Evolutionary conservation across 2,113 vertebrate species (phyloP), one percentile per base, ranked within the genome.

Genomic region (Aphelocoma coerulescens): DNA sequence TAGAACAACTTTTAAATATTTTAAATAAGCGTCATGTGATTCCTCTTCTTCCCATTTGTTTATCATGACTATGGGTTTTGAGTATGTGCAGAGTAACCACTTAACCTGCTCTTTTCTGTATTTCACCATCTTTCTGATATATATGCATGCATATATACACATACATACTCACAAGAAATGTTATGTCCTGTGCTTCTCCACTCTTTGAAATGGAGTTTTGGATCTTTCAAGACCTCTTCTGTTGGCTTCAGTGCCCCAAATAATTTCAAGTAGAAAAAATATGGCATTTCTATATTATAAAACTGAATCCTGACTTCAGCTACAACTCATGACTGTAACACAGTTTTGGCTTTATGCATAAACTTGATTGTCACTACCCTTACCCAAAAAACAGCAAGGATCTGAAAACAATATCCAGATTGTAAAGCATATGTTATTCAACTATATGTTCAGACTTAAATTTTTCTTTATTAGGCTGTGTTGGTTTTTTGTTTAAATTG

Each of bases 91-190:
- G 19, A 35, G 23, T 52, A 84, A 81, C 9, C 13, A 11, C 4
- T 43, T 62, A 23, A 62, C 27, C 20, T 69, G 27, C 30, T 55
- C 13, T 48, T 83, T 58, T 65, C 17, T 46, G 7, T 59, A 32
- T 83, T 61, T 58, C 32, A 35, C 6, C 19, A 9, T 51, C 13
- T 54, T 82, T 92, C 55, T 54, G 16, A 16, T 41, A 52, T 41
- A 52, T 7, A 46, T 21, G 22, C 10, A 49, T 0, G 0, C 10
- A 37, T 4, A 24, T 1, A 30, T 23, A 16, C 5, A 33, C 7
- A 18, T 1, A 39, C 24, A 44, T 1, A 17, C 5, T 48, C 14
- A 49, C 6, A 49, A 39, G 14, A 82, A 51, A 39, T 51, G 1
- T 13, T 54, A 41, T 24, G 5, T 46, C 12, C 3, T 61, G 2